phyloP scores from a whole-genome alignment of 2,888 invertebrate genomes.

The Boloria selene region DNA sequence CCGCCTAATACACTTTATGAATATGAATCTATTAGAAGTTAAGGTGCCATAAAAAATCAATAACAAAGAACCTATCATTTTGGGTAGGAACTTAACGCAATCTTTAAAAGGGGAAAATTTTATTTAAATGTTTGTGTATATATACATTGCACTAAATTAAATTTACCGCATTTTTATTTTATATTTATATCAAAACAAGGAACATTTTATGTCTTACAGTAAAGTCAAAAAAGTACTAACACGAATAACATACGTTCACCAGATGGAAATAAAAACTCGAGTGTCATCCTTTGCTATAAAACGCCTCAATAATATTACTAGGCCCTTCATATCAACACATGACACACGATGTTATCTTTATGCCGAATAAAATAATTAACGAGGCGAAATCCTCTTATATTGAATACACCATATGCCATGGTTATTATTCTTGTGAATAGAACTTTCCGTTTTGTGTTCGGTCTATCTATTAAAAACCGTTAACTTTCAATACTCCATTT shows the following conservation, averaged over 20 bases:
- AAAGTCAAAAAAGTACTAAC: no score
- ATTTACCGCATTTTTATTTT: no score
- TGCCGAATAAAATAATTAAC: constrained; percentile 35
- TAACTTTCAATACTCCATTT: constrained; percentile 49
- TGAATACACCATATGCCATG: constrained; percentile 58
- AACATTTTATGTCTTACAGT: no score
- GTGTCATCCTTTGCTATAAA: constrained; percentile 16
- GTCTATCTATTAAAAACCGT: constrained; percentile 53
- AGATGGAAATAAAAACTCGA: constrained; percentile 22
- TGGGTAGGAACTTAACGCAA: no score
- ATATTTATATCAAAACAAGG: neutral
- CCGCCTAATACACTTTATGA: no score
- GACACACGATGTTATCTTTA: constrained; percentile 36
- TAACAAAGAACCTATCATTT: no score
- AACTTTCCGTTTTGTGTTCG: constrained; percentile 54
- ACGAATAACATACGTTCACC: constrained; percentile 3
- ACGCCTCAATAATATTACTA: constrained; percentile 22
- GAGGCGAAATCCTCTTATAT: constrained; percentile 30
- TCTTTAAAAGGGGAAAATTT: no score
- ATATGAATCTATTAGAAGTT: neutral
- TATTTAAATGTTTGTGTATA: no score
- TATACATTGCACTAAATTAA: no score
- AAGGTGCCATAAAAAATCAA: neutral
- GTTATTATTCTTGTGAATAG: constrained; percentile 61
- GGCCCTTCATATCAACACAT: constrained; percentile 28